Evolutionary conservation across 1,140 invertebrate species (phyloP).

Genomic region (Eupristina koningsbergeri): DNA sequence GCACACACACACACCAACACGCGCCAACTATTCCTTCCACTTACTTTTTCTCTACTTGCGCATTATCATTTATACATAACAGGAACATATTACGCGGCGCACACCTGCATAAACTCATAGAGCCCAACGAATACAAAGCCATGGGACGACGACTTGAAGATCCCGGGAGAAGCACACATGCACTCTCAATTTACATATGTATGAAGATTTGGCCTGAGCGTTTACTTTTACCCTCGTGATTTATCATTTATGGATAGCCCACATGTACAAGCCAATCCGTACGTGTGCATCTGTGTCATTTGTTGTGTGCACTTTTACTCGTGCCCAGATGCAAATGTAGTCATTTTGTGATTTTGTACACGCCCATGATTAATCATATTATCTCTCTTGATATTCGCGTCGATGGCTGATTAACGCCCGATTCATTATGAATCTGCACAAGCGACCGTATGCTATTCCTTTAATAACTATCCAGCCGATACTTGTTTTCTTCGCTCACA

Average conservation of each 20-base stretch:
- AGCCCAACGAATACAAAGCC: background rate
- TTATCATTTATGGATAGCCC: background rate
- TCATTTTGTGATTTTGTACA: slow-evolving; percentile 4
- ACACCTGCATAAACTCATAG: background rate
- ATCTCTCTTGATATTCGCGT: background rate
- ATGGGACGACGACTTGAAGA: background rate
- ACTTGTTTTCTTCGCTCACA: background rate
- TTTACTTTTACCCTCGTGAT: background rate
- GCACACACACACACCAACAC: no score
- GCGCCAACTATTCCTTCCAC: background rate
- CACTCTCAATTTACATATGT: slow-evolving; percentile 18
- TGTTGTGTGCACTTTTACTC: background rate
- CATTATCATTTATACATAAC: background rate
- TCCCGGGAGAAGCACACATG: background rate
- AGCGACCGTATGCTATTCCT: background rate
- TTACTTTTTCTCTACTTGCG: background rate
- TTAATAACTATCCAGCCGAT: background rate
- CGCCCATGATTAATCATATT: background rate
- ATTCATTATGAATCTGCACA: slow-evolving; percentile 20
- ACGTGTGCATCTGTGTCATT: background rate
- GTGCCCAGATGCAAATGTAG: background rate
- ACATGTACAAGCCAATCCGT: background rate
- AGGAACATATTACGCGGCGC: background rate
- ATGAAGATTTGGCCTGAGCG: background rate
- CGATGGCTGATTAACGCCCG: slow-evolving; percentile 13